These are phyloP conservation scores for Oncorhynchus gorbuscha DNA, from an alignment of 2,113 vertebrate species.

Conservation along the genomic window DNA sequence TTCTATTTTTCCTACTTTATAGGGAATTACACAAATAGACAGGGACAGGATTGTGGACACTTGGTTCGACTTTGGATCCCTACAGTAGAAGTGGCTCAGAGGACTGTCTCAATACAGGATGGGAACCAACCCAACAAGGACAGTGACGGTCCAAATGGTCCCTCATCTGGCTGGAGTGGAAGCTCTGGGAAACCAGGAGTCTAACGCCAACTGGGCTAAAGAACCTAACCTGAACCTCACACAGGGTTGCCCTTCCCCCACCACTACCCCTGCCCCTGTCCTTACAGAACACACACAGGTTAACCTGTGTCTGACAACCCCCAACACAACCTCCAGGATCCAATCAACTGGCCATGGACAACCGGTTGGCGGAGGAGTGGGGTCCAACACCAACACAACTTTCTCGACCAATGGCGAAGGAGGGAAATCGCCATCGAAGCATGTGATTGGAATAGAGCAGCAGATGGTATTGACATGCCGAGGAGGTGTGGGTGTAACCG, in stretches of 20 bases:
- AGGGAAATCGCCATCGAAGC: constrained; percentile 29
- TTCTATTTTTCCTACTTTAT: constrained; percentile 39
- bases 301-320: constrained; percentile 31
- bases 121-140: constrained; percentile 86
- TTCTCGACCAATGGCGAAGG: constrained; percentile 40
- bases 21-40: constrained; percentile 39
- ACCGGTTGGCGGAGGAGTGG: not conserved
- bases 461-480: constrained; percentile 26
- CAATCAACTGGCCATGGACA: not conserved
- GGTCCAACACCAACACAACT: constrained; percentile 32
- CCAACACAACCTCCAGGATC: not conserved
- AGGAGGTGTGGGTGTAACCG: constrained; percentile 10
- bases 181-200: constrained; percentile 64
- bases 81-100: constrained; percentile 34
- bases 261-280: not conserved
- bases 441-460: constrained; percentile 29
- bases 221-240: constrained; percentile 69
- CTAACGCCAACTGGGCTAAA: constrained; percentile 65
- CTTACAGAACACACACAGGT: constrained; percentile 28
- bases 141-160: constrained; percentile 79
- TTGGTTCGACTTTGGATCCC: constrained; percentile 54
- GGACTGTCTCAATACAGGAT: constrained; percentile 74
- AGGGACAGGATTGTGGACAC: constrained; percentile 18
- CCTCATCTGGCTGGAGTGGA: constrained; percentile 73
- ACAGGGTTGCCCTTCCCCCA: constrained; percentile 41